Base-by-base conservation (phyloP, 2,888 invertebrate species). In the Dryadula phaetusa region DNA sequence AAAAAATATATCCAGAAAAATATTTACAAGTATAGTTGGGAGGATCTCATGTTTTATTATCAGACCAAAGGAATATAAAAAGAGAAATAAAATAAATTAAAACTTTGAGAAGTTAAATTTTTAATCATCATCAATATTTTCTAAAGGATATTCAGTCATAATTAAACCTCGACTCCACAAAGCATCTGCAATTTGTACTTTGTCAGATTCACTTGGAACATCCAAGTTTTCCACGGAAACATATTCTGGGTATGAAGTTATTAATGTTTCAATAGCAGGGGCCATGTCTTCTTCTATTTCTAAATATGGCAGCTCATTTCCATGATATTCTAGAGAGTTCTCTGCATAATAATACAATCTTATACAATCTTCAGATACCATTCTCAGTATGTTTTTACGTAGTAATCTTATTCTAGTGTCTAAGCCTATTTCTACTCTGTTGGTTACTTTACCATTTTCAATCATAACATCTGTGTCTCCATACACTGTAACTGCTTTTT, bases 291-390 rank as follows among this genome's bases (percentile, higher is more conserved):
- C 89, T 12, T 95, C 94, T 69, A 99, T 94, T 82, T 97, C 97
- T 70, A 99, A 84, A 72, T 77, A 92, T 14, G 86, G 79, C 81
- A 93, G 95, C 37, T 98, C 97, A 81, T 94, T 95, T 40, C 95
- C 97, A 81, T 97, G 97, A 81, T 98, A 98, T 76, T 96, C 95
- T 72, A 96, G 93, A 0, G 96, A 95, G 86, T 99, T 99, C 79
- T 98, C 97, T 49, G 95, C 92, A 72, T 95, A 95, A 85, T 97
- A 97, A 86, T 98, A 99, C 37, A 98, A 79, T 58, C 94, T 94
- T 20, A 95, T 86, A 0, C 76, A 67, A 92, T 93, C 94, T 78
- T 97, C 96, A 22, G 93, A 85, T 0, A 96, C 94, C 77, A 97
- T 86, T 70, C 88, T 92, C 78, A 70, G 94, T 93, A 83, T 95